Evolutionary conservation across 2,888 invertebrate species (phyloP).

Genomic region (Diarsia dahlii): DNA sequence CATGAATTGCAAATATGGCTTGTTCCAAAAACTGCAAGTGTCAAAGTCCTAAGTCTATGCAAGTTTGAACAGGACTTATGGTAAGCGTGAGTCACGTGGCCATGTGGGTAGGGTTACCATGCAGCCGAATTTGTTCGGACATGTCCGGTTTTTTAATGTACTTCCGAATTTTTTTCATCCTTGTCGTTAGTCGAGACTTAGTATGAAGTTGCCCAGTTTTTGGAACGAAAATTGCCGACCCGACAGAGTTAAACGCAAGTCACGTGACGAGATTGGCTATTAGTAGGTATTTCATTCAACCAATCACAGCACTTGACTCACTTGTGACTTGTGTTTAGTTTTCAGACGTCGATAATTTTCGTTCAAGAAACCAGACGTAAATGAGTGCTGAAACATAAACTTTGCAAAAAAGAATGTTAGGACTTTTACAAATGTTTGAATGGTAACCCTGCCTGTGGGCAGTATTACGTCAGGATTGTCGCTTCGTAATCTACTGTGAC

Average conservation of each 20-base stretch:
- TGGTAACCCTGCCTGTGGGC: slow-evolving; percentile 30
- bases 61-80: slow-evolving; percentile 54
- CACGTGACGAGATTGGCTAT: neutral
- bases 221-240: neutral
- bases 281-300: neutral
- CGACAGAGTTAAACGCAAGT: neutral
- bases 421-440: neutral
- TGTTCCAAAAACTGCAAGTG: slow-evolving; percentile 51
- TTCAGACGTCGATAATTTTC: neutral
- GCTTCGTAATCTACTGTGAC: slow-evolving; percentile 46
- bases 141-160: neutral
- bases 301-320: no score
- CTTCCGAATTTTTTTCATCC: no score
- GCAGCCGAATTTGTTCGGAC: neutral
- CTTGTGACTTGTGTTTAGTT: neutral
- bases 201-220: neutral
- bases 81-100: slow-evolving; percentile 45
- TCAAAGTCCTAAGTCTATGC: slow-evolving; percentile 46
- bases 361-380: neutral
- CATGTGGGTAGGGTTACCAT: slow-evolving; percentile 30
- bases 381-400: neutral
- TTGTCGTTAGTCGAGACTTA: neutral
- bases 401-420: neutral
- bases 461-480: slow-evolving; percentile 45
- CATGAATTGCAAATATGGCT: slow-evolving; percentile 47